These are phyloP conservation scores for Ptiloglossa arizonensis DNA, from an alignment of 1,140 invertebrate genomes.

Conservation along the genomic window DNA sequence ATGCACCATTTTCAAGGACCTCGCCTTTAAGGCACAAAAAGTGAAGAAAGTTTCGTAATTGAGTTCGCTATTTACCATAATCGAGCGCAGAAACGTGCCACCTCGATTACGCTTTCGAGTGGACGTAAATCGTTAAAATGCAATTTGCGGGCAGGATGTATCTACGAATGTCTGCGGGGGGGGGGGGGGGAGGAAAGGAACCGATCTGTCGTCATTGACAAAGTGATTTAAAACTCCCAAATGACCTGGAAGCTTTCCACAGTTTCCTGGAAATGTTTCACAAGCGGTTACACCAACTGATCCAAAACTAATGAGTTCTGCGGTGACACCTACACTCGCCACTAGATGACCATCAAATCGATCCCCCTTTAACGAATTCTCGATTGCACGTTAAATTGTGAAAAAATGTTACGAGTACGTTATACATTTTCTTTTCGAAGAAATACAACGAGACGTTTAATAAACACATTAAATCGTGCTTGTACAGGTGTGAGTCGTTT, in stretches of 20 bases:
- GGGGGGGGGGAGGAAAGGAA: not conserved
- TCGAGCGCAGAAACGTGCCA: no score
- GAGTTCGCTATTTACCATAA: not conserved
- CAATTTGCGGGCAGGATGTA: not conserved
- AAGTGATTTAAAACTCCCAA: not conserved
- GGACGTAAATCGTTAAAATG: not conserved
- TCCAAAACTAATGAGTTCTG: no score
- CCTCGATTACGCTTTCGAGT: not conserved
- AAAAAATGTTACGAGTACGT: no score
- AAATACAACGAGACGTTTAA: no score
- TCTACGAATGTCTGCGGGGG: not conserved
- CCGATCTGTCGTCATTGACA: not conserved
- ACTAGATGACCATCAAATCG: no score
- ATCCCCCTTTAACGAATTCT: no score
- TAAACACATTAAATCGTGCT: no score
- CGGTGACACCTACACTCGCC: no score
- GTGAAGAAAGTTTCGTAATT: not conserved
- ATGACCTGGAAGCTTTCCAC: not conserved
- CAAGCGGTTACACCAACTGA: not conserved
- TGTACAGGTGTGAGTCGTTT: no score
- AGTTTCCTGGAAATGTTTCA: not conserved
- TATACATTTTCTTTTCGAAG: no score
- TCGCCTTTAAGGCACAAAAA: constrained; percentile 80
- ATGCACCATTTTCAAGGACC: constrained; percentile 85
- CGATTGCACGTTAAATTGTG: no score